Conservation (phyloP, 37 sponge, comb jelly and placozoan genomes). For the Oscarella lobularis region DNA sequence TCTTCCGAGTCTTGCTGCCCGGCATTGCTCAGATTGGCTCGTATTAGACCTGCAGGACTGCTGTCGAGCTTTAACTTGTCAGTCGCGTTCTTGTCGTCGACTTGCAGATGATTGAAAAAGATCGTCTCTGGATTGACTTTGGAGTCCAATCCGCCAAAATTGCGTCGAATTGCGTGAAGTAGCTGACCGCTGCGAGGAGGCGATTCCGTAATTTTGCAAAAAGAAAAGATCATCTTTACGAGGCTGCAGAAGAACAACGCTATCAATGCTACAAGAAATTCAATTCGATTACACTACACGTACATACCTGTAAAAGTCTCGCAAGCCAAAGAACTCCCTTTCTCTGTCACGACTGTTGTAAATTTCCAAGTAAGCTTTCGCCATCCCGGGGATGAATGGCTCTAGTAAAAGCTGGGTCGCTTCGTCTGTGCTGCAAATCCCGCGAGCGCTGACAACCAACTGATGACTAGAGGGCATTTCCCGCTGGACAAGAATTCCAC, state of each 20-base stretch:
- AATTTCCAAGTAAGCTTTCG: slow-evolving; percentile 50
- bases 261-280: no score
- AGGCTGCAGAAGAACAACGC: no score
- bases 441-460: slow-evolving; percentile 41
- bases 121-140: slow-evolving; percentile 23
- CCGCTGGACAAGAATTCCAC: slow-evolving; percentile 71
- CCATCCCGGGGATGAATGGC: slow-evolving; percentile 6
- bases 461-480: slow-evolving; percentile 44
- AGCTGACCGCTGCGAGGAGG: slow-evolving; percentile 8
- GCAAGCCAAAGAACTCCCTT: slow-evolving; percentile 13
- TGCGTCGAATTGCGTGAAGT: slow-evolving; percentile 21
- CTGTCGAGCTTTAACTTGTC: background rate
- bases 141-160: slow-evolving; percentile 27
- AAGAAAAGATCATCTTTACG: slow-evolving; percentile 8
- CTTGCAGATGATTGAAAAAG: background rate
- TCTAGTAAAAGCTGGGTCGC: background rate
- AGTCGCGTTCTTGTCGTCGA: background rate
- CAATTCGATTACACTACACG: no score
- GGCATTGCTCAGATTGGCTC: background rate
- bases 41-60: slow-evolving; percentile 6
- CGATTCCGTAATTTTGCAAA: slow-evolving; percentile 6
- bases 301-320: no score
- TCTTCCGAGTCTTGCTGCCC: background rate
- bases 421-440: slow-evolving; percentile 3
- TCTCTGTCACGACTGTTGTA: slow-evolving; percentile 8